Percentiles rank a stretch among this genome's conserved stretches.
Evolutionary conservation across 2,797 vertebrate genomes (phyloP).

Genomic region (Gambusia yucatana): DNA sequence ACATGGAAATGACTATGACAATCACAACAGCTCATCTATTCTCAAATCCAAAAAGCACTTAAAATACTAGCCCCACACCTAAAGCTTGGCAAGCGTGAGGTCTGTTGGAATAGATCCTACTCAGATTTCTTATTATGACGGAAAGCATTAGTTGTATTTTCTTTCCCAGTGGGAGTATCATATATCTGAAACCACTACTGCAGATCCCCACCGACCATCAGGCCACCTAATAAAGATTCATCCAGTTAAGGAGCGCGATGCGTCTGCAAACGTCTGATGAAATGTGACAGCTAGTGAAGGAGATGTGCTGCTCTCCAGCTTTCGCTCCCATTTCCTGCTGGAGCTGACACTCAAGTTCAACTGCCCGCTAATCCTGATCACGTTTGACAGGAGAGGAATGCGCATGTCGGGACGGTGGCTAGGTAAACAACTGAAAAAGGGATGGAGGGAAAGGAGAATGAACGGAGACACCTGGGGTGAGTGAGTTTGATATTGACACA

Average conservation of each 20-base stretch:
- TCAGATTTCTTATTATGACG: slow-evolving; percentile 6
- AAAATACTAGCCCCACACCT: not conserved
- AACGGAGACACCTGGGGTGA: slow-evolving; percentile 63
- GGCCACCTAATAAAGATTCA: slow-evolving; percentile 67
- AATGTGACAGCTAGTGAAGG: slow-evolving; percentile 70
- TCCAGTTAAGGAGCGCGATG: slow-evolving; percentile 66
- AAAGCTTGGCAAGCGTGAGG: slow-evolving; percentile 4
- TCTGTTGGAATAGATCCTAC: slow-evolving; percentile 5
- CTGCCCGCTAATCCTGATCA: slow-evolving; percentile 68
- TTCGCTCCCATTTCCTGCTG: slow-evolving; percentile 72
- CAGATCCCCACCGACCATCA: slow-evolving; percentile 16
- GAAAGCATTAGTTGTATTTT: slow-evolving; percentile 9
- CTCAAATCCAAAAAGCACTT: not conserved
- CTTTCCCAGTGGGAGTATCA: slow-evolving; percentile 16
- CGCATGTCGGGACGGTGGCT: slow-evolving; percentile 47
- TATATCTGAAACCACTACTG: slow-evolving; percentile 31
- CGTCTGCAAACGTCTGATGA: slow-evolving; percentile 56
- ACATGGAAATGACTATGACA: slow-evolving; percentile 26
- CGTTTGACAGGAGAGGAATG: slow-evolving; percentile 73
- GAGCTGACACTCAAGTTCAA: slow-evolving; percentile 60
- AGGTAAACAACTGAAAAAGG: slow-evolving; percentile 66
- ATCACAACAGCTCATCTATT: slow-evolving; percentile 15
- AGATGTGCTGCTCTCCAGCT: slow-evolving; percentile 56
- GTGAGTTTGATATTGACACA: slow-evolving; percentile 61
- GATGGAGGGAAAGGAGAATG: slow-evolving; percentile 36